Conservation (phyloP, 1,140 invertebrate species). For the Sycophaga agraensis region DNA sequence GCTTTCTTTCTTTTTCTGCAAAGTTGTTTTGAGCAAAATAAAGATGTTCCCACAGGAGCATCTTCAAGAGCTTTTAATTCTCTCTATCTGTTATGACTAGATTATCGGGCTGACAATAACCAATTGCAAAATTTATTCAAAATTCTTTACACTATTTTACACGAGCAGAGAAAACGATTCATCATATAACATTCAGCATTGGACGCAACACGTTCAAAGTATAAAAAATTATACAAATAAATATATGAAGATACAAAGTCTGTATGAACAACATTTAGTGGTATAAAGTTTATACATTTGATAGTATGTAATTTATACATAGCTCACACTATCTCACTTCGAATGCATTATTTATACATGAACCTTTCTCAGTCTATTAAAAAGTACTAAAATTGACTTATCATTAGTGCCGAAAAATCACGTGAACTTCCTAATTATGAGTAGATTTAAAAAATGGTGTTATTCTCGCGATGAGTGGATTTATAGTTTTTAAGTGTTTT, state of each 20-base stretch:
- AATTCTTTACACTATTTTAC: no score
- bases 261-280: background rate
- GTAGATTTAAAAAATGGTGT: no score
- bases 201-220: no score
- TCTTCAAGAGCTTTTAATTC: conserved; percentile 3
- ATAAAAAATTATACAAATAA: no score
- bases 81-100: conserved; percentile 43
- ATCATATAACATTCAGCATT: no score
- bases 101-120: conserved; percentile 44
- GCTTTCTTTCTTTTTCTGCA: background rate
- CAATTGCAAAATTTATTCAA: conserved; percentile 7
- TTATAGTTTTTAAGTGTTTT: no score
- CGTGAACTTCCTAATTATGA: background rate
- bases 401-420: conserved; percentile 1
- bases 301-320: background rate
- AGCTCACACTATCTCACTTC: background rate
- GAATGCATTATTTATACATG: conserved; percentile 10
- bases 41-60: background rate
- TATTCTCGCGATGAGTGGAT: no score
- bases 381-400: conserved; percentile 9
- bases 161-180: no score
- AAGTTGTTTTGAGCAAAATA: background rate
- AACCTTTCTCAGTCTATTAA: background rate
- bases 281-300: background rate
- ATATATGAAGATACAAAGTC: no score